Percentiles rank a stretch among this genome's conserved stretches.
These are phyloP conservation scores for Crypturellus undulatus DNA, from an alignment of 2,113 vertebrate genomes.

Conservation along the genomic window DNA sequence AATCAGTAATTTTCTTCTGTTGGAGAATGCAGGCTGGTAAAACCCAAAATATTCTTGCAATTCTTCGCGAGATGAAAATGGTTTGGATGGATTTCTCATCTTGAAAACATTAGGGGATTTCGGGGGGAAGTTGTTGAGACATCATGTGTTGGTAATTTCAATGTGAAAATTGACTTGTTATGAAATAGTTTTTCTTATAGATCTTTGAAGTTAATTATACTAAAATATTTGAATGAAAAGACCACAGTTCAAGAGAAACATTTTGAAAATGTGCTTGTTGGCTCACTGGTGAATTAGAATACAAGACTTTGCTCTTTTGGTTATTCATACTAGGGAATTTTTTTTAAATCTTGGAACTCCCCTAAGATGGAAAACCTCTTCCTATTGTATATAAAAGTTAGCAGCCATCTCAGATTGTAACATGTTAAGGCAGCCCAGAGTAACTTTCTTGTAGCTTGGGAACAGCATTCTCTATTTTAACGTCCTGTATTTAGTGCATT, in stretches of 20 bases:
- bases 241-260: not conserved
- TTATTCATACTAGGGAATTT: not conserved
- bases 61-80: not conserved
- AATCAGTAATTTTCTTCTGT: not conserved
- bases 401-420: not conserved
- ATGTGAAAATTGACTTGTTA: not conserved
- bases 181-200: not conserved
- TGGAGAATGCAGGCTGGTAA: not conserved
- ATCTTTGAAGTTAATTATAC: not conserved
- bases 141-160: not conserved
- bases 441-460: not conserved
- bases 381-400: not conserved
- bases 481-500: not conserved
- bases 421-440: not conserved
- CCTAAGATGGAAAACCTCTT: not conserved
- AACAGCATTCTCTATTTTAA: not conserved
- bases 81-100: not conserved
- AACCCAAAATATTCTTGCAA: not conserved
- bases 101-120: not conserved
- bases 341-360: constrained; percentile 13
- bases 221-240: not conserved
- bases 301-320: constrained; percentile 31
- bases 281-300: constrained; percentile 2
- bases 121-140: not conserved
- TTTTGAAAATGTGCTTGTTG: not conserved